These are phyloP conservation scores for Leptocoma aspasia DNA, from an alignment of 2,113 vertebrate species.

Conservation along the genomic window DNA sequence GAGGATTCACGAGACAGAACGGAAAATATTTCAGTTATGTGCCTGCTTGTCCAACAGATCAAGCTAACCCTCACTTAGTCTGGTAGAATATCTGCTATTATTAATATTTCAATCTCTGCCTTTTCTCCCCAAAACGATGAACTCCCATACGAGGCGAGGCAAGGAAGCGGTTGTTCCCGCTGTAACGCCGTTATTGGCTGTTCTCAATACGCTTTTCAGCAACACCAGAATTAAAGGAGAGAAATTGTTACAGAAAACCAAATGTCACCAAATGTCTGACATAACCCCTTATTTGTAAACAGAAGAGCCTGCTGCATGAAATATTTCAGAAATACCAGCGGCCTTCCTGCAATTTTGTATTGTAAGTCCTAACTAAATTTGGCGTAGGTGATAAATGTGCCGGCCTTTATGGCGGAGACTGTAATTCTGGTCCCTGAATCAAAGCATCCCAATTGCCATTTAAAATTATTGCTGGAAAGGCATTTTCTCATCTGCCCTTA, in stretches of 20 bases:
- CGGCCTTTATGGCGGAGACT: slow-evolving; percentile 55
- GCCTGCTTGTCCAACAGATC: background rate
- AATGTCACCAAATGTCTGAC: slow-evolving; percentile 71
- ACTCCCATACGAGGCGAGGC: background rate
- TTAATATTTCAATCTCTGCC: slow-evolving; percentile 2
- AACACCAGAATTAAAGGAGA: slow-evolving; percentile 49
- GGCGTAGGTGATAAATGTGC: slow-evolving; percentile 55
- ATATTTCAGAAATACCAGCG: slow-evolving; percentile 62
- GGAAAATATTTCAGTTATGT: slow-evolving; percentile 1
- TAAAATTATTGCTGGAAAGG: slow-evolving; percentile 61
- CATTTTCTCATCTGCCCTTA: slow-evolving; percentile 39
- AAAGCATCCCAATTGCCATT: slow-evolving; percentile 39
- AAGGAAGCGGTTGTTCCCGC: slow-evolving; percentile 6
- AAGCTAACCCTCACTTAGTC: background rate
- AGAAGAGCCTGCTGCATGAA: slow-evolving; percentile 58
- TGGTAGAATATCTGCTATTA: slow-evolving; percentile 1
- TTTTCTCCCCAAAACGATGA: background rate
- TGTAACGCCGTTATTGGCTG: background rate
- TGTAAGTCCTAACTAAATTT: slow-evolving; percentile 54
- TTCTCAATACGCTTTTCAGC: slow-evolving; percentile 1
- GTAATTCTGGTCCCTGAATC: slow-evolving; percentile 62
- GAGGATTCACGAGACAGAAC: background rate
- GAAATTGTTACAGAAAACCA: slow-evolving; percentile 64
- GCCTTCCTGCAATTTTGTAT: slow-evolving; percentile 62
- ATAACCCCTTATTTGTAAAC: slow-evolving; percentile 78